Evolutionary conservation across 2,888 invertebrate species (phyloP), one percentile per base, ranked within the genome.

Genomic region (Archips crataeganus): DNA sequence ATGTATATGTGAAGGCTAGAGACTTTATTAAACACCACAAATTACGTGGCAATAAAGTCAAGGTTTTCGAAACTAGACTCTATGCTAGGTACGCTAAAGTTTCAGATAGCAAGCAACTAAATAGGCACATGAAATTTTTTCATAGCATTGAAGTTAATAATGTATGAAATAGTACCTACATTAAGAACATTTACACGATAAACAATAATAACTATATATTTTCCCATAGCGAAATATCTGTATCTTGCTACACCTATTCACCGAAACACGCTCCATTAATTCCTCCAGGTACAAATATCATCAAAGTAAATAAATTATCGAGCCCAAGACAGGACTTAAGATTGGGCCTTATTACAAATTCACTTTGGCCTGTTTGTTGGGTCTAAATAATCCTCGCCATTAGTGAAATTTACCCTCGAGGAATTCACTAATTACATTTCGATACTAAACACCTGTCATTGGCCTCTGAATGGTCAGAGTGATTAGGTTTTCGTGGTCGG

Each of bases 311-410:
- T 90, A 88, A 90, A 88, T 90, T 87, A 89, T 87, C 83, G 83
- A 85, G 77, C 82, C 84, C 84, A 81, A 86, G 84, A 83, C 86
- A 84, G 83, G 84, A 80, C 86, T 86, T 84, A 86, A 87, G 87
- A 85, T 84, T 84, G 78, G 81, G 78, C 85, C 88, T 84, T 84
- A 89, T 92, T 91, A 90, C 86, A 88, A 91, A 92, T 91, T 91
- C 91, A 89, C 89, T 91, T 91, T 89, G 85, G 87, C 78, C 80
- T 79, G 79, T 78, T 79, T 79, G 79, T 78, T 79, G 75, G 82
- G 82, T 76, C 77, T 79, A 79, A 87, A 86, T 87, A 88, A 90
- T 86, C 86, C 85, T 77, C 76, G 82, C 86, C 88, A 91, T 92
- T 91, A 91, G 88, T 79, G 80, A 86, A 86, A 86, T 82, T 77